phyloP scores from a whole-genome alignment of 2,888 invertebrate genomes.

The Erebia ligea region DNA sequence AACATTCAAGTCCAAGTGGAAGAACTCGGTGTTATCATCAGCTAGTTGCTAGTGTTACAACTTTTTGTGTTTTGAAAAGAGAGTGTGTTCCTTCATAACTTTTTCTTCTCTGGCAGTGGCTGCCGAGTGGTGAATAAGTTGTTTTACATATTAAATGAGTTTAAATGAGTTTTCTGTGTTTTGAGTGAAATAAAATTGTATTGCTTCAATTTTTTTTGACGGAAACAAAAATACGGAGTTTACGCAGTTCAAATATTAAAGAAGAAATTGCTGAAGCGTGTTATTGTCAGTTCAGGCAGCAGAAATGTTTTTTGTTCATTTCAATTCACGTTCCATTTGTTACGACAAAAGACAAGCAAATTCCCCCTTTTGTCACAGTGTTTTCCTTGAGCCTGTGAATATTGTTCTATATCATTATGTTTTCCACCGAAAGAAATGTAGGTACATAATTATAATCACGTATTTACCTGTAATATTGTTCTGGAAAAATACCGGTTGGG shows the following conservation, averaged over 20 bases:
- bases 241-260: slow-evolving; percentile 3
- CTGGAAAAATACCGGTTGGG: neutral
- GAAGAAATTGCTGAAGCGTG: slow-evolving; percentile 14
- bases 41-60: no score
- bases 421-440: slow-evolving; percentile 9
- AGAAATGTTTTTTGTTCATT: slow-evolving; percentile 21
- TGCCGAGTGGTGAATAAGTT: no score
- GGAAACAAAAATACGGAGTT: neutral
- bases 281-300: slow-evolving; percentile 16
- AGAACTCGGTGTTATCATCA: no score
- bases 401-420: slow-evolving; percentile 4
- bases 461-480: neutral
- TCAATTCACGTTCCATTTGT: slow-evolving; percentile 21
- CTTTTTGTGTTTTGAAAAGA: no score
- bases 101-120: no score
- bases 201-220: neutral
- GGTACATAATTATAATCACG: slow-evolving; percentile 15
- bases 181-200: no score
- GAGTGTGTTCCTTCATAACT: no score
- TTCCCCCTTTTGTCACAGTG: slow-evolving; percentile 1
- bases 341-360: slow-evolving; percentile 17
- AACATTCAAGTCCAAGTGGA: no score
- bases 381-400: slow-evolving; percentile 1
- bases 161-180: no score
- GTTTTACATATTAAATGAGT: no score